These are phyloP conservation scores for Drosophila anceps DNA, from an alignment of 2,888 invertebrate species.

Conservation along the genomic window DNA sequence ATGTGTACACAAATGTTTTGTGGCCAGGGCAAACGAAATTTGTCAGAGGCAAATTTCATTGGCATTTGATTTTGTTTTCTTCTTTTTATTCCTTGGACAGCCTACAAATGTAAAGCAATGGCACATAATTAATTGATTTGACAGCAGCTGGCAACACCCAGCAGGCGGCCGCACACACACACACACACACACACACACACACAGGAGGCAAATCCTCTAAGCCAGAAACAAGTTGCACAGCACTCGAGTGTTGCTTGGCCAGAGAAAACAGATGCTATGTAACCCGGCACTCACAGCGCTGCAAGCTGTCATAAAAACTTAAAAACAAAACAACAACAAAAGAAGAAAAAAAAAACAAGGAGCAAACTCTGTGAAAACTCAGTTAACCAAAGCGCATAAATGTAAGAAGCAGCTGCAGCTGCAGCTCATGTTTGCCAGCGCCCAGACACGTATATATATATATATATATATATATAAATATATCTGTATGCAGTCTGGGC, in stretches of 20 bases:
- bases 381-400: conserved; percentile 71
- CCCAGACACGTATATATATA: conserved; percentile 43
- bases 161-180: not conserved
- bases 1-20: conserved; percentile 33
- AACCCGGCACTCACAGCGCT: conserved; percentile 52
- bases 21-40: conserved; percentile 29
- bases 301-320: conserved; percentile 74
- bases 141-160: conserved; percentile 22
- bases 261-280: conserved; percentile 59
- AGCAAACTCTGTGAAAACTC: conserved; percentile 43
- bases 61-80: conserved; percentile 43
- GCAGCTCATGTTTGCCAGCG: conserved; percentile 36
- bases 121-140: conserved; percentile 61
- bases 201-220: conserved; percentile 19
- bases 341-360: conserved; percentile 29
- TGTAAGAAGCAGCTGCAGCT: conserved; percentile 57
- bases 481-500: conserved; percentile 11
- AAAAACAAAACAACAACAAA: conserved; percentile 18
- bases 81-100: conserved; percentile 23
- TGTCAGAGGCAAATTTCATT: conserved; percentile 49
- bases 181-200: no score
- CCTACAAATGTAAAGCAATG: conserved; percentile 39
- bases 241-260: not conserved
- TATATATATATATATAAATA: conserved; percentile 7
- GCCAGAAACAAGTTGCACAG: conserved; percentile 30